These are phyloP conservation scores for Bombyx mandarina DNA, from an alignment of 1,140 invertebrate genomes.

Conservation along the genomic window DNA sequence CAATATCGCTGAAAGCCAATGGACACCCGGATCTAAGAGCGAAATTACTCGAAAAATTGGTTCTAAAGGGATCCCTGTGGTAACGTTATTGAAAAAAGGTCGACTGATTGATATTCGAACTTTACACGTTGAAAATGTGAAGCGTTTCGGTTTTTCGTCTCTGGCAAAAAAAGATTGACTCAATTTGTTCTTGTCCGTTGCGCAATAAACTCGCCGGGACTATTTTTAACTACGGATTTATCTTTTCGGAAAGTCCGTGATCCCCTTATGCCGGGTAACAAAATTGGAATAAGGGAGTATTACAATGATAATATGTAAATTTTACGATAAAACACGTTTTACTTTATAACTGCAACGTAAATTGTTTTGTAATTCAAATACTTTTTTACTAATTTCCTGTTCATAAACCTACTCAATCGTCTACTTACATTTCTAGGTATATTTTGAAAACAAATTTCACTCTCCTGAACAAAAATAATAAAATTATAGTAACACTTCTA, in stretches of 20 bases:
- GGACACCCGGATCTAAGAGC: constrained; percentile 39
- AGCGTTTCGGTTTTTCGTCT: constrained; percentile 56
- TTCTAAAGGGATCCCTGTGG: constrained; percentile 43
- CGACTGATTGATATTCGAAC: constrained; percentile 63
- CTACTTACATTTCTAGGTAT: too few species aligned
- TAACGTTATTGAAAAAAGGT: constrained; percentile 66
- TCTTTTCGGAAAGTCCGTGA: constrained; percentile 47
- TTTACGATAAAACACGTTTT: constrained; percentile 13
- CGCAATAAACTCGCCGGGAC: constrained; percentile 56
- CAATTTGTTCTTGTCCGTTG: constrained; percentile 63
- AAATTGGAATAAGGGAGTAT: constrained; percentile 41
- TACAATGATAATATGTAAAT: constrained; percentile 41
- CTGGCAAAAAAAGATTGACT: constrained; percentile 61
- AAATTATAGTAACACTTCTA: too few species aligned
- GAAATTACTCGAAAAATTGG: constrained; percentile 64
- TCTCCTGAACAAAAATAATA: too few species aligned
- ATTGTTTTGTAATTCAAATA: too few species aligned
- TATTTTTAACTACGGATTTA: constrained; percentile 63
- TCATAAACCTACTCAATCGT: too few species aligned
- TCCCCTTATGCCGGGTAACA: constrained; percentile 42
- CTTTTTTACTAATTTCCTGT: too few species aligned
- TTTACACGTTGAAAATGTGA: constrained; percentile 53
- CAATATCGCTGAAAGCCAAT: constrained; percentile 25
- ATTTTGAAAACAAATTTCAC: too few species aligned
- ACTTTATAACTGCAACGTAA: not conserved